Conservation (phyloP, 2,888 invertebrate species). For the Agonopterix arenella region DNA sequence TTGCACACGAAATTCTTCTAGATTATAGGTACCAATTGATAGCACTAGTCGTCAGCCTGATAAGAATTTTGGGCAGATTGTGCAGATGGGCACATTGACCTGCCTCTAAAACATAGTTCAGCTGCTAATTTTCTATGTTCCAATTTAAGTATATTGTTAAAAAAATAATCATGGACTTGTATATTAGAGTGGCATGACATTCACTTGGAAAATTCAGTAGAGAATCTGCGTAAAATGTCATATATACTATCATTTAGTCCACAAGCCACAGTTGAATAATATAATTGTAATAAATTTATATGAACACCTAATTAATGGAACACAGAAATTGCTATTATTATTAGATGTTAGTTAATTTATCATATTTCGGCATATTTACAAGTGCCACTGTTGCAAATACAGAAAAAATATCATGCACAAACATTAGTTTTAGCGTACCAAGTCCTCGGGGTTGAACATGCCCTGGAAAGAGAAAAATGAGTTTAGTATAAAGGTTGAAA, state of each 20-base stretch:
- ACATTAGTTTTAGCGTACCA: conserved; percentile 72
- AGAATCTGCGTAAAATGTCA: too few relatives aligned
- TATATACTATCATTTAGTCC: too few relatives aligned
- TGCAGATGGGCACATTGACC: not conserved
- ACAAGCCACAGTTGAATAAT: not conserved
- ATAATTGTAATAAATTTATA: not conserved
- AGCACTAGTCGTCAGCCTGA: too few relatives aligned
- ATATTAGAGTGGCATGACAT: too few relatives aligned
- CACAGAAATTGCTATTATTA: conserved; percentile 9
- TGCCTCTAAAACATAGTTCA: not conserved
- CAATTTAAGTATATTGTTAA: not conserved
- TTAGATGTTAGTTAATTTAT: conserved; percentile 20
- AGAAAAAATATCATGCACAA: conserved; percentile 58
- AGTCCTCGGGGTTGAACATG: conserved; percentile 92
- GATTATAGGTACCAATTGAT: too few relatives aligned
- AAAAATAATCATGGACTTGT: not conserved
- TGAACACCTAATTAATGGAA: conserved; percentile 1
- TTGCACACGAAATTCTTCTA: too few relatives aligned
- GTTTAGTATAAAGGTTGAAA: not conserved
- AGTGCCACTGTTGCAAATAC: conserved; percentile 36
- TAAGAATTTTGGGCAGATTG: not conserved
- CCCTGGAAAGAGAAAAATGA: conserved; percentile 78
- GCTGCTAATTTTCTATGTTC: not conserved
- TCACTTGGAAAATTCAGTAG: too few relatives aligned
- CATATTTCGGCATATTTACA: conserved; percentile 42